Evolutionary conservation across 2,888 invertebrate genomes (phyloP).

Genomic region (Melikaiella ostensackeni): DNA sequence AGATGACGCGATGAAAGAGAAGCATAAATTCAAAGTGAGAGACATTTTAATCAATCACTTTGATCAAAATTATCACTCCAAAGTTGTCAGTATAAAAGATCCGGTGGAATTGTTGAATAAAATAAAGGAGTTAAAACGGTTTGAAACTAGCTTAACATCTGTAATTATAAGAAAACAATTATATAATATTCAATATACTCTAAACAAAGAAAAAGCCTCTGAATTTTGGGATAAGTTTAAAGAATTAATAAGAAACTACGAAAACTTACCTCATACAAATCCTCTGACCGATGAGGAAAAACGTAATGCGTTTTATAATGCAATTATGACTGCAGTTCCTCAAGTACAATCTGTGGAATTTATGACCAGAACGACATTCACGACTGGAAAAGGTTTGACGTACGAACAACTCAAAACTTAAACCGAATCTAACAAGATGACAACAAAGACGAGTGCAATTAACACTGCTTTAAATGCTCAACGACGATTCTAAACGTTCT

Average conservation of each 20-base stretch:
- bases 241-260: slow-evolving; percentile 42
- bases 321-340: slow-evolving; percentile 43
- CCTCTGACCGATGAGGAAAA: slow-evolving; percentile 46
- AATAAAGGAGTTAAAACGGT: slow-evolving; percentile 44
- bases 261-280: slow-evolving; percentile 39
- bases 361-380: slow-evolving; percentile 42
- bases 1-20: slow-evolving; percentile 45
- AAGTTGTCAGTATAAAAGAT: slow-evolving; percentile 45
- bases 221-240: slow-evolving; percentile 46
- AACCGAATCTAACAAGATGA: slow-evolving; percentile 46
- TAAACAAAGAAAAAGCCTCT: slow-evolving; percentile 41
- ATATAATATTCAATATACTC: slow-evolving; percentile 43
- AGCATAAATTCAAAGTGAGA: slow-evolving; percentile 51
- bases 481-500: not conserved
- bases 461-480: not conserved
- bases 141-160: slow-evolving; percentile 43
- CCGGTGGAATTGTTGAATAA: slow-evolving; percentile 43
- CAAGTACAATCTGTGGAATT: slow-evolving; percentile 45
- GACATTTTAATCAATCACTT: slow-evolving; percentile 55
- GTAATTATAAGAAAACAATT: slow-evolving; percentile 41
- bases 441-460: not conserved
- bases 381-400: slow-evolving; percentile 40
- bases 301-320: slow-evolving; percentile 41
- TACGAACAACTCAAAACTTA: slow-evolving; percentile 46
- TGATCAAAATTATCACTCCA: slow-evolving; percentile 52